A percentile compares a stretch with the other conserved stretches of the same genome.
phyloP scores from a whole-genome alignment of 2,888 invertebrate genomes.

The Drosophila neotestacea region DNA sequence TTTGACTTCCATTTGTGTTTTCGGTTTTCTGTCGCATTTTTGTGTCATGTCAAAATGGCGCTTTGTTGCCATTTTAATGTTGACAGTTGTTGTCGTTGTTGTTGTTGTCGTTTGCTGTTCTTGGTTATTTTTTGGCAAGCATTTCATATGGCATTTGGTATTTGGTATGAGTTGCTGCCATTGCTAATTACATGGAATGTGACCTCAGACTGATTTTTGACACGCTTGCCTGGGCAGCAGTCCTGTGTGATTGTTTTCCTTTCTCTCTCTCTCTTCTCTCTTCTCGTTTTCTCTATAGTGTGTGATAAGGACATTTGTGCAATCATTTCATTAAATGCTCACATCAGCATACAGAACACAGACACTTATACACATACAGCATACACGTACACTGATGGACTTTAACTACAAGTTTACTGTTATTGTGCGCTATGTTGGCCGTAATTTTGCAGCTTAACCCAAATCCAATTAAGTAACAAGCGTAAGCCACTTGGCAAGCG shows the following conservation, averaged over 20 bases:
- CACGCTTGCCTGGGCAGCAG: constrained; percentile 42
- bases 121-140: constrained; percentile 40
- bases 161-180: constrained; percentile 46
- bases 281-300: not conserved
- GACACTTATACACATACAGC: constrained; percentile 22
- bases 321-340: constrained; percentile 64
- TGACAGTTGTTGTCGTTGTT: constrained; percentile 42
- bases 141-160: constrained; percentile 50
- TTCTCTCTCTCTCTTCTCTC: not conserved
- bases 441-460: constrained; percentile 76
- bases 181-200: constrained; percentile 69
- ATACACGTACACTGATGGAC: constrained; percentile 24
- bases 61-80: constrained; percentile 50
- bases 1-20: constrained; percentile 8
- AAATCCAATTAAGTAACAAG: constrained; percentile 81
- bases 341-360: constrained; percentile 21
- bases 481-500: constrained; percentile 79
- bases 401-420: constrained; percentile 72
- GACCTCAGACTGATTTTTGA: constrained; percentile 55
- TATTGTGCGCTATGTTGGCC: constrained; percentile 72
- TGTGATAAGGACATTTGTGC: constrained; percentile 62
- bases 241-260: not conserved
- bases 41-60: constrained; percentile 52
- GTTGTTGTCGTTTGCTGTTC: constrained; percentile 22
- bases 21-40: constrained; percentile 28